These are phyloP conservation scores for Lydus trimaculatus DNA, from an alignment of 2,888 invertebrate species.

Conservation along the genomic window DNA sequence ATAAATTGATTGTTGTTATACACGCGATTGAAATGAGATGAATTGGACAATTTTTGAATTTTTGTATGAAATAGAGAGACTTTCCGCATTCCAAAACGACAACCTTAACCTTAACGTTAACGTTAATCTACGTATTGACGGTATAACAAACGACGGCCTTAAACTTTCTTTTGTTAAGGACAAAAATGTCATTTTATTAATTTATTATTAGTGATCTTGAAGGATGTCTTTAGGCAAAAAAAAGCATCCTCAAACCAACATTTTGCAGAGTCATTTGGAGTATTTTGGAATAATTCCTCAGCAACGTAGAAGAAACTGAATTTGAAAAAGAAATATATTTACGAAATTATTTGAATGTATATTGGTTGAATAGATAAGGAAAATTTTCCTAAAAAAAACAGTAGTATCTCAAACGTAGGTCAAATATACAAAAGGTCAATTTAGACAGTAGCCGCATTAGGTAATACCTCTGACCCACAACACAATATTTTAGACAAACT, in stretches of 20 bases:
- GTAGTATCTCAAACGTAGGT: neutral
- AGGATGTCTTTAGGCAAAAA: too few relatives aligned
- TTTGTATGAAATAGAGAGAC: neutral
- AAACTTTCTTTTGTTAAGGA: neutral
- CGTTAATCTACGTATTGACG: neutral
- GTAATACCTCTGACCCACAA: neutral
- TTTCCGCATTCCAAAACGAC: neutral
- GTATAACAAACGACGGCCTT: neutral
- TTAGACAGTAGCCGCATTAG: neutral
- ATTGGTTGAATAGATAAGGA: neutral
- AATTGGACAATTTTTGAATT: too few relatives aligned
- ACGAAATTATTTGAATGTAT: too few relatives aligned
- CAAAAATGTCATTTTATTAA: too few relatives aligned
- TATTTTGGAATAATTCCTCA: too few relatives aligned
- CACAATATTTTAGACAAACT: neutral
- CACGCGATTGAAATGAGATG: too few relatives aligned
- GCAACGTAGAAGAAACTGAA: too few relatives aligned
- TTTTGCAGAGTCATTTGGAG: too few relatives aligned
- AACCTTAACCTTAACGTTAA: slow-evolving; percentile 4
- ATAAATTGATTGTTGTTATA: too few relatives aligned
- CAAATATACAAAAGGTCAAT: neutral
- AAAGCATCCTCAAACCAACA: too few relatives aligned
- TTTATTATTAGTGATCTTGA: too few relatives aligned
- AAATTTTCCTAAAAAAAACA: neutral
- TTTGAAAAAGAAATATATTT: too few relatives aligned